phyloP scores from a whole-genome alignment of 2,888 invertebrate species.

The Drosophila infuscata region DNA sequence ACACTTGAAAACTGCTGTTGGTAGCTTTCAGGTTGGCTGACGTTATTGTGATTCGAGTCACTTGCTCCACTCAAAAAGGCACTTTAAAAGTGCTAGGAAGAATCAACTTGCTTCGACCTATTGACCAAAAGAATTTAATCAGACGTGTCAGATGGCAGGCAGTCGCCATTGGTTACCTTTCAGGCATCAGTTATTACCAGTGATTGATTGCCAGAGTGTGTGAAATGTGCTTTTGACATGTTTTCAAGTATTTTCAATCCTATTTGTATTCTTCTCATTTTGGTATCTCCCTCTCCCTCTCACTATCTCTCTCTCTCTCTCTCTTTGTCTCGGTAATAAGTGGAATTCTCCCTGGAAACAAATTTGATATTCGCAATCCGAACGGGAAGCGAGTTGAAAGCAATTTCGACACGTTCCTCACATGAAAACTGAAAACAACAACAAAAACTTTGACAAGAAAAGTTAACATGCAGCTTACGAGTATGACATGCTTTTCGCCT shows the following conservation, averaged over 20 bases:
- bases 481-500: conserved; percentile 19
- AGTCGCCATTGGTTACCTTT: conserved; percentile 58
- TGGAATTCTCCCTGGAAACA: conserved; percentile 18
- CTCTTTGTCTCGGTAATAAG: background rate
- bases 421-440: conserved; percentile 19
- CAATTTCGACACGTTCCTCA: conserved; percentile 48
- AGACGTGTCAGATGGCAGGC: conserved; percentile 25
- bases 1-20: conserved; percentile 12
- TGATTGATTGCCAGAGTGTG: conserved; percentile 60
- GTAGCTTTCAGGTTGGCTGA: conserved; percentile 5
- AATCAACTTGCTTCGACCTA: conserved; percentile 42
- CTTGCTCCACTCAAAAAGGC: conserved; percentile 10
- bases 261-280: background rate
- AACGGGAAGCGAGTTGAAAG: conserved; percentile 17
- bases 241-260: conserved; percentile 13
- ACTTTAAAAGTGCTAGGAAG: conserved; percentile 27
- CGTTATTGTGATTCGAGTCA: conserved; percentile 35
- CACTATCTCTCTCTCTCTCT: background rate
- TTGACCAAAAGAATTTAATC: conserved; percentile 54
- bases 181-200: conserved; percentile 43
- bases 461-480: conserved; percentile 55
- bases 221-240: conserved; percentile 25
- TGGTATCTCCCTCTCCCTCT: no score
- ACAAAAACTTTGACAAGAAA: conserved; percentile 46
- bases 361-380: conserved; percentile 25